These are phyloP conservation scores for Pterois miles DNA, from an alignment of 2,797 vertebrate species.

Conservation along the genomic window DNA sequence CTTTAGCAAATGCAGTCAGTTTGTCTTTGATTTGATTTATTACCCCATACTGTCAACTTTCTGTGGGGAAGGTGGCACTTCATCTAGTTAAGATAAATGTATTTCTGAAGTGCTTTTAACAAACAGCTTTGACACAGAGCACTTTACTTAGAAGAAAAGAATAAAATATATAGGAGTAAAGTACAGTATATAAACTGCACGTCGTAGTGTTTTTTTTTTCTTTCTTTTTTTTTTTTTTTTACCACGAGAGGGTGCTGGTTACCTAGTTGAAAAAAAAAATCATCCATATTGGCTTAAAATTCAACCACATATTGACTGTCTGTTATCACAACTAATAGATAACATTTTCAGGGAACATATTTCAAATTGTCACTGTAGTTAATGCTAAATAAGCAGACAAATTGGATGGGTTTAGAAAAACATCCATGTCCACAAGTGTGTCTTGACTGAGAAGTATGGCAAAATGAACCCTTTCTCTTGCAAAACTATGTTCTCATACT, in stretches of 20 bases:
- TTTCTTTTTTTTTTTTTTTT: background rate
- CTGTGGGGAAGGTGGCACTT: background rate
- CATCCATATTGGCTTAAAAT: background rate
- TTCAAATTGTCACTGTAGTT: background rate
- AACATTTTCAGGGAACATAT: background rate
- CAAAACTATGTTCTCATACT: no score
- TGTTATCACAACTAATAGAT: background rate
- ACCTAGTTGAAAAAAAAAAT: background rate
- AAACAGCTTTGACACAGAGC: background rate
- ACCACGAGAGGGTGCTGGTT: conserved; percentile 63
- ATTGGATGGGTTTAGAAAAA: no score
- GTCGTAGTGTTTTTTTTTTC: background rate
- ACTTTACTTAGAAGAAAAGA: background rate
- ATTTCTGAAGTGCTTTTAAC: conserved; percentile 1
- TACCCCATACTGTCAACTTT: background rate
- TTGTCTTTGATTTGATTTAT: background rate
- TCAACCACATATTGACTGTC: background rate
- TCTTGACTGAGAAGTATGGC: no score
- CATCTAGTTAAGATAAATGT: background rate
- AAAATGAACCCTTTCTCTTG: no score
- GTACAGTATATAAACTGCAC: background rate
- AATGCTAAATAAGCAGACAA: background rate
- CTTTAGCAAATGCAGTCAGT: no score
- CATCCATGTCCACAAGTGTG: no score
- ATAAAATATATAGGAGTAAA: background rate